Evolutionary conservation across 2,797 vertebrate species (phyloP).

Genomic region (Onychomys torridus): DNA sequence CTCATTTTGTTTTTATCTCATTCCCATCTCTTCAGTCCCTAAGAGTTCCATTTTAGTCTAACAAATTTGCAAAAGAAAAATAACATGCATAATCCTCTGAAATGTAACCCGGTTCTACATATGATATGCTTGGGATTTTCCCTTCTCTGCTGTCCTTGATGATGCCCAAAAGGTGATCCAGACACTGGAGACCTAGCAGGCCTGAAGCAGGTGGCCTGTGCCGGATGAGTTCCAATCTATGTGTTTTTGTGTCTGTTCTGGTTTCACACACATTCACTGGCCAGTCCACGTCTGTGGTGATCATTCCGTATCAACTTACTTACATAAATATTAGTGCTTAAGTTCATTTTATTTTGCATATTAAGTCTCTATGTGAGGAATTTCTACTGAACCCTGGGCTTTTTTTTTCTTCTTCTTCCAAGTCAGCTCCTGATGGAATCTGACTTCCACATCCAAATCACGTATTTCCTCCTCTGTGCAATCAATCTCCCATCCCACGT

Average conservation of each 20-base stretch:
- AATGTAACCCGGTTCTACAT: conserved; percentile 17
- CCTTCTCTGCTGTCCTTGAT: background rate
- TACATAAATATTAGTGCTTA: background rate
- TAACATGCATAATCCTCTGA: background rate
- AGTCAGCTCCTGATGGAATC: background rate
- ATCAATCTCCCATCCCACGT: background rate
- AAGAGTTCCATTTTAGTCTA: conserved; percentile 54
- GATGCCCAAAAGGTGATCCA: background rate
- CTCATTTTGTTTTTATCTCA: background rate
- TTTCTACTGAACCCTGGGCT: background rate
- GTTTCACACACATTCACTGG: background rate
- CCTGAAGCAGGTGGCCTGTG: background rate
- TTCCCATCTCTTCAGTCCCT: background rate
- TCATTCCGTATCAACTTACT: background rate
- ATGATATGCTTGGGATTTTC: background rate
- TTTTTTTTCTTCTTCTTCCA: too few species aligned
- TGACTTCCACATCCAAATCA: background rate
- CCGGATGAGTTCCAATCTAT: background rate
- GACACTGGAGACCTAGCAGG: background rate
- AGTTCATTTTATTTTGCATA: background rate
- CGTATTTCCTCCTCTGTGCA: background rate
- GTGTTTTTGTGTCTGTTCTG: background rate
- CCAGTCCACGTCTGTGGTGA: background rate
- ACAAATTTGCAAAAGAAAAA: conserved; percentile 52
- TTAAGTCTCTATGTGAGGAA: background rate